Percentiles rank a stretch among this genome's conserved stretches.
Conservation (phyloP, 2,113 vertebrate species). For the Catagonus wagneri region DNA sequence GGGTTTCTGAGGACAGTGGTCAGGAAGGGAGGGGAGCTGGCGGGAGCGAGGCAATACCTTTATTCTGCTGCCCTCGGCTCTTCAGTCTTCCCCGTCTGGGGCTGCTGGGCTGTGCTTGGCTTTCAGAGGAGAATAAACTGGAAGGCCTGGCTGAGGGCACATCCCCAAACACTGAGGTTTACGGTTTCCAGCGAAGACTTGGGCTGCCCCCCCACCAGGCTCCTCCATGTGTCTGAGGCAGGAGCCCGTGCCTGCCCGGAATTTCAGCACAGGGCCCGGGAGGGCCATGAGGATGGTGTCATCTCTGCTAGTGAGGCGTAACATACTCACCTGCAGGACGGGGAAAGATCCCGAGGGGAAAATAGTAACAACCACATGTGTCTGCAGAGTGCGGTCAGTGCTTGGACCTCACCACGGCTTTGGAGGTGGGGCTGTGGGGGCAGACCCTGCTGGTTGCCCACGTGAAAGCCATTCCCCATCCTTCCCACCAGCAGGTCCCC, state of each 20-base stretch:
- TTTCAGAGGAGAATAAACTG: background rate
- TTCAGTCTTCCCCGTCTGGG: too few relatives aligned
- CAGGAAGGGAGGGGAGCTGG: background rate
- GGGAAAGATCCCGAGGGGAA: background rate
- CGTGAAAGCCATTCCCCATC: fast-evolving
- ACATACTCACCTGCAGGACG: background rate
- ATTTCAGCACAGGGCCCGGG: background rate
- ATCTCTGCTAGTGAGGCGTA: background rate
- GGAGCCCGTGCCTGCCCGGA: background rate
- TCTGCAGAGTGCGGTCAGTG: background rate
- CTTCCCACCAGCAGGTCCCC: background rate
- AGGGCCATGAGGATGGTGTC: fast-evolving
- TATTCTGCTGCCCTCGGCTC: background rate
- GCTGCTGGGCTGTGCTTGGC: background rate
- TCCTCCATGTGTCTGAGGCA: background rate
- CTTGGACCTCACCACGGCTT: background rate
- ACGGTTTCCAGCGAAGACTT: background rate
- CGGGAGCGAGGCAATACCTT: fast-evolving
- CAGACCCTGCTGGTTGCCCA: too few relatives aligned
- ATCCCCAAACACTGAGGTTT: background rate
- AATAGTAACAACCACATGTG: too few relatives aligned
- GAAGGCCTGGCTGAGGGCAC: background rate
- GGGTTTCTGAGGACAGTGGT: too few relatives aligned
- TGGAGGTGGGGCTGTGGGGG: too few relatives aligned
- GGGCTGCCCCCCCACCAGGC: background rate